These are phyloP conservation scores for Gymnoscelis rufifasciata DNA, from an alignment of 2,888 invertebrate genomes.

Conservation along the genomic window DNA sequence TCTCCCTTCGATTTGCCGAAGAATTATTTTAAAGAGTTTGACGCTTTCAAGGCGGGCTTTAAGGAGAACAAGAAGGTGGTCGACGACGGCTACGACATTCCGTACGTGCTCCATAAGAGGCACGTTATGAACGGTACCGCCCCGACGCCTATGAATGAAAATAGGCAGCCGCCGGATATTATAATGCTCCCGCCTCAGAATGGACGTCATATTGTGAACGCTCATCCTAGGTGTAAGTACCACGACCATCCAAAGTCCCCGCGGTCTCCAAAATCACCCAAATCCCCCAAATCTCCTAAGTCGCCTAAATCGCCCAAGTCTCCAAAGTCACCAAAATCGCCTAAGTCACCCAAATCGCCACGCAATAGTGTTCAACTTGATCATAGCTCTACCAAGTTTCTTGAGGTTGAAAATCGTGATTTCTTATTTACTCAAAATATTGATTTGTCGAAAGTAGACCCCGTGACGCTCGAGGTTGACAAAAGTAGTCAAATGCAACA, in stretches of 20 bases:
- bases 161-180: constrained; percentile 65
- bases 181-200: constrained; percentile 70
- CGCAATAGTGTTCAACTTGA: constrained; percentile 61
- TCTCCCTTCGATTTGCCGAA: constrained; percentile 85
- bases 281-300: constrained; percentile 82
- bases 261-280: constrained; percentile 68
- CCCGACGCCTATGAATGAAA: constrained; percentile 75
- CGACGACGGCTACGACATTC: constrained; percentile 85
- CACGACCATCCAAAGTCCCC: constrained; percentile 75
- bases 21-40: constrained; percentile 84
- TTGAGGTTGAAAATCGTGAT: constrained; percentile 77
- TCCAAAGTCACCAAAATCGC: constrained; percentile 78
- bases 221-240: constrained; percentile 71
- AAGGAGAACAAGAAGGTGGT: constrained; percentile 70
- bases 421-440: constrained; percentile 87
- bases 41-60: constrained; percentile 76
- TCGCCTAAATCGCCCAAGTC: constrained; percentile 82
- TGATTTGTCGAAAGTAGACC: constrained; percentile 85
- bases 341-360: constrained; percentile 78
- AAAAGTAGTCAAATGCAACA: constrained; percentile 82
- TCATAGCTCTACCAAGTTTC: constrained; percentile 57
- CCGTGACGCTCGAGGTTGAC: constrained; percentile 84
- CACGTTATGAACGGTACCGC: constrained; percentile 92
- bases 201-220: constrained; percentile 65
- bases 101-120: constrained; percentile 90